Base-by-base conservation (phyloP, 1,140 invertebrate genomes). In the Drosophila persimilis region DNA sequence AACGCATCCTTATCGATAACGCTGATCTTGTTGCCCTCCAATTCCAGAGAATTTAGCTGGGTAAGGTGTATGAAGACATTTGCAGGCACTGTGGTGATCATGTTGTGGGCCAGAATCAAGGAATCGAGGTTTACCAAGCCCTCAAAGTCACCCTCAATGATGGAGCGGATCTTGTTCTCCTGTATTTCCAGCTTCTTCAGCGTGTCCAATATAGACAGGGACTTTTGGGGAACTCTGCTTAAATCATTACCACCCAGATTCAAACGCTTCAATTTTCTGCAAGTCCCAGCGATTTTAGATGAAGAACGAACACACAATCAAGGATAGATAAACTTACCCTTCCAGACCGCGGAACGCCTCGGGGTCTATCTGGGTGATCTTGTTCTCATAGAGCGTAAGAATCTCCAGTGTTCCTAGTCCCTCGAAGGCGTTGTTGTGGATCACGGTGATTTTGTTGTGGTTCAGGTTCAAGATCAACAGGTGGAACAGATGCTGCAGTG, bases 391-490 rank as follows among this genome's bases (percentile, higher is more conserved):
- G 15, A 98, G 92, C 45, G 96, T 97, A 39, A 98, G 93, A 60
- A 97, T 96, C 90, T 97, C 96, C 50, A 97, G 92, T 5, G 96
- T 96, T 66, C 96, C 95, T 71, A 97, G 93, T 2, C 96, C 96
- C 74, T 96, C 94, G 79, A 98, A 97, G 17, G 96, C 96, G 56
- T 94, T 94, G 43, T 94, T 93, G 76, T 96, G 96, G 17, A 98
- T 93, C 48, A 94, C 94, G 13, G 92, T 94, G 64, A 97, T 95
- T 81, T 96, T 96, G 90, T 98, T 98, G 91, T 97, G 96, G 91
- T 97, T 97, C 92, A 98, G 94, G 90, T 97, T 97, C 13, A 98
- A 92, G 73, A 97, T 97, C 43, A 97, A 93, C 57, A 98, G 93
- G 80, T 95, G 95, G 89, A 96, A 95, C 35, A 98, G 94, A 83